Evolutionary conservation across 2,888 invertebrate species (phyloP), one percentile per base, ranked within the genome.

Genomic region (Lobophora halterata): DNA sequence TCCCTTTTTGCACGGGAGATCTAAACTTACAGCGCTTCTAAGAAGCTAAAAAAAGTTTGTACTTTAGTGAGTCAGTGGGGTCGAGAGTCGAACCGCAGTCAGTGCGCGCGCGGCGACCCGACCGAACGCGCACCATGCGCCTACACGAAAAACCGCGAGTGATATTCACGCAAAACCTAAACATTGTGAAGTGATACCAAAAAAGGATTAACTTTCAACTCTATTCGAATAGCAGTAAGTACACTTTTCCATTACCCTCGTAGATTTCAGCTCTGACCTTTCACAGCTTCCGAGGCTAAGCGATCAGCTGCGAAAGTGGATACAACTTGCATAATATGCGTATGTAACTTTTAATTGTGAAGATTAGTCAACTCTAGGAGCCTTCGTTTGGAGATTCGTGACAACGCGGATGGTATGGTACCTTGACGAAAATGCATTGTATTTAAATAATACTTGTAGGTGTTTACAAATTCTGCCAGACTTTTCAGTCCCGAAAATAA

Each of bases 281-380:
- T 68, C 33, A 6, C 54, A 49, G 54, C 40, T 52, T 47, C 52
- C 58, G 62, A 63, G 62, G 63, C 60, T 57, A 53, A 47, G 45
- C 55, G 68, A 79, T 79, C 79, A 81, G 76, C 79, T 80, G 82
- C 73, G 71, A 82, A 77, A 79, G 76, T 72, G 57, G 33, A 46
- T 39, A 29, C 35, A 30, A 42, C 46, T 53, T 53, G 55, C 46
- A 52, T 49, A 54, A 56, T 48, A 44, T 32, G 32, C 40, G 44
- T 36, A 42, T 50, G 48, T 48, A 50, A 48, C 49, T 34, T 42
- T 43, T 45, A 48, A 49, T 52, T 48, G 40, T 35, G 27, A 13
- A 23, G 26, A 44, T 45, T 48, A 47, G 49, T 49, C 44, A 46
- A 53, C 44, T 37, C 35, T 41, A 31, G 27, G 43, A 35, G 27